A percentile compares a stretch with the other conserved stretches of the same genome.
Conservation (phyloP, 2,113 vertebrate genomes). For the Engraulis encrasicolus region DNA sequence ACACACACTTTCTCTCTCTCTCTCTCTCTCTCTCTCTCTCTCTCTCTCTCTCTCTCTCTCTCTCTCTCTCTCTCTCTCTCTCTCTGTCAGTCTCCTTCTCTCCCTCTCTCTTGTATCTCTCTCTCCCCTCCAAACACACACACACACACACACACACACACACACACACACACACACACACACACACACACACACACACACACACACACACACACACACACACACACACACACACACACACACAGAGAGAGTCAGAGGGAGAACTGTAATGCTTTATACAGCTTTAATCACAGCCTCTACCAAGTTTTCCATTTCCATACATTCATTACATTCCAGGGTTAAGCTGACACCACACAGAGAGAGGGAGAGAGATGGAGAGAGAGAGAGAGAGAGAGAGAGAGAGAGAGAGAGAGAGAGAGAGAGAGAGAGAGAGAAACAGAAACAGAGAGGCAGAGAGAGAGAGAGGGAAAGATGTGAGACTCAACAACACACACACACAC, state of each 20-base stretch:
- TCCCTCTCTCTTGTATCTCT: too few species aligned
- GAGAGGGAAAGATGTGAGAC: too few species aligned
- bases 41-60: too few species aligned
- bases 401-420: too few species aligned
- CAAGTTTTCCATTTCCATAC: conserved; percentile 36
- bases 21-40: too few species aligned
- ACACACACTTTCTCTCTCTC: neutral
- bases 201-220: conserved; percentile 19
- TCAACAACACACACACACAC: conserved; percentile 26
- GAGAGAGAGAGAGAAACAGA: too few species aligned
- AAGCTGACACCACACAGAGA: conserved; percentile 17
- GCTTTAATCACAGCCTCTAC: conserved; percentile 43
- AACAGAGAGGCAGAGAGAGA: too few species aligned
- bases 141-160: neutral
- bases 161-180: conserved; percentile 6
- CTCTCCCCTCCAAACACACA: too few species aligned
- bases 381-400: too few species aligned
- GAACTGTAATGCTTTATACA: conserved; percentile 43
- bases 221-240: conserved; percentile 29
- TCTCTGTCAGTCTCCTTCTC: too few species aligned
- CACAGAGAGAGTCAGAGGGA: conserved; percentile 16
- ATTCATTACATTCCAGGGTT: conserved; percentile 34
- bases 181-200: conserved; percentile 25
- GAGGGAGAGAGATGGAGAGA: too few species aligned
- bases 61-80: too few species aligned